A percentile compares a stretch with the other conserved stretches of the same genome.
Conservation (phyloP, 2,888 invertebrate genomes). For the Diploptera punctata region DNA sequence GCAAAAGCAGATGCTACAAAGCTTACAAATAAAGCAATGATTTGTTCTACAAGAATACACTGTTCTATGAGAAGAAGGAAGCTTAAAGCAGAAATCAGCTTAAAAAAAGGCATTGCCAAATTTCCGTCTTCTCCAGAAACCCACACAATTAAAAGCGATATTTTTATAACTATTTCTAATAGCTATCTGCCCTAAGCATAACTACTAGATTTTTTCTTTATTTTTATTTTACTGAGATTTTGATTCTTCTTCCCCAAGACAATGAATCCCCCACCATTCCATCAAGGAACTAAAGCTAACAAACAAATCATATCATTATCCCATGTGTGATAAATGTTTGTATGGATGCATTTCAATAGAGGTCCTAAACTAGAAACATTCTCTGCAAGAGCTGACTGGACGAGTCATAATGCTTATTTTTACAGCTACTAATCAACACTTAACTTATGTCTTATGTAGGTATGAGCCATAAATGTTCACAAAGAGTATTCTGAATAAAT, state of each 20-base stretch:
- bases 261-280: background rate
- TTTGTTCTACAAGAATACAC: background rate
- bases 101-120: background rate
- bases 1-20: background rate
- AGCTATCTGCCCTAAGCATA: background rate
- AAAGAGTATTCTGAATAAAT: too few species aligned
- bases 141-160: background rate
- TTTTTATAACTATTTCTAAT: background rate
- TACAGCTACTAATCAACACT: too few species aligned
- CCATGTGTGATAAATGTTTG: conserved; percentile 10
- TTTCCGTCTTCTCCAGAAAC: background rate
- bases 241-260: background rate
- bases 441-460: too few species aligned
- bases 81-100: background rate
- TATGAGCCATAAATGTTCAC: too few species aligned
- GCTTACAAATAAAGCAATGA: background rate
- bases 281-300: conserved; percentile 2
- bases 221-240: background rate
- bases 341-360: background rate
- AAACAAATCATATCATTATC: conserved; percentile 6
- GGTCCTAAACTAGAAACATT: background rate
- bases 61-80: background rate
- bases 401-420: background rate
- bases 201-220: background rate
- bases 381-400: background rate